Conservation (phyloP, 2,888 invertebrate species). For the Callyntrura sp. region DNA sequence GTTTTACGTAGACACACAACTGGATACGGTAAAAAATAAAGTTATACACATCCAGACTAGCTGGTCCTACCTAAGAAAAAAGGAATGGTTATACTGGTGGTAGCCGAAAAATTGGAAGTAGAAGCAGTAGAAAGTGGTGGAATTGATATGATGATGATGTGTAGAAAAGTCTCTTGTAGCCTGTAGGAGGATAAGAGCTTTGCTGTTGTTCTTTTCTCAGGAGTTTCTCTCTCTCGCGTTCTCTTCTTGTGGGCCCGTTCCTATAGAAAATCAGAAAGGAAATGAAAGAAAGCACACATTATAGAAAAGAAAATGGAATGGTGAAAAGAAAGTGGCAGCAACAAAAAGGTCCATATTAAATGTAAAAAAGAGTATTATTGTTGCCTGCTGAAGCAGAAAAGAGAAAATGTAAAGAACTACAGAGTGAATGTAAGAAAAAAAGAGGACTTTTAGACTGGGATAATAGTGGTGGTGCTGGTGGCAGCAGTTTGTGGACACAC, state of each 20-base stretch:
- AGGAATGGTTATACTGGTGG: too few species aligned
- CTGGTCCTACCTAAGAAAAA: too few species aligned
- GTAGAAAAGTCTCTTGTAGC: constrained; percentile 22
- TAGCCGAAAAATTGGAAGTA: not conserved
- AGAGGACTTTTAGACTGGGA: not conserved
- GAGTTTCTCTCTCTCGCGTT: not conserved
- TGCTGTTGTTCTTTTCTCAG: not conserved
- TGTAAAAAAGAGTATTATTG: constrained; percentile 34
- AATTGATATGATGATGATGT: constrained; percentile 55
- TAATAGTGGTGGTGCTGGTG: not conserved
- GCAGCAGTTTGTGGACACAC: not conserved
- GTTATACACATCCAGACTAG: not conserved
- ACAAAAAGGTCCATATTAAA: constrained; percentile 49
- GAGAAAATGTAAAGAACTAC: not conserved
- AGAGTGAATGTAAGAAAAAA: constrained; percentile 3
- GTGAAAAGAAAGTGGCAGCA: constrained; percentile 15
- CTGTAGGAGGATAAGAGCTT: not conserved
- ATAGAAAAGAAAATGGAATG: constrained; percentile 10
- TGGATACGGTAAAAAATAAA: too few species aligned
- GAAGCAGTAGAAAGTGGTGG: constrained; percentile 12
- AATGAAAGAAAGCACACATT: constrained; percentile 25
- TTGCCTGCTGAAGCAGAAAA: constrained; percentile 33
- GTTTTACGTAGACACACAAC: too few species aligned
- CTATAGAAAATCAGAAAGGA: constrained; percentile 37
- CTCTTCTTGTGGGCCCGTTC: not conserved